A percentile compares a stretch with the other conserved stretches of the same genome.
phyloP scores from a whole-genome alignment of 2,888 invertebrate species.

The Polia nebulosa region DNA sequence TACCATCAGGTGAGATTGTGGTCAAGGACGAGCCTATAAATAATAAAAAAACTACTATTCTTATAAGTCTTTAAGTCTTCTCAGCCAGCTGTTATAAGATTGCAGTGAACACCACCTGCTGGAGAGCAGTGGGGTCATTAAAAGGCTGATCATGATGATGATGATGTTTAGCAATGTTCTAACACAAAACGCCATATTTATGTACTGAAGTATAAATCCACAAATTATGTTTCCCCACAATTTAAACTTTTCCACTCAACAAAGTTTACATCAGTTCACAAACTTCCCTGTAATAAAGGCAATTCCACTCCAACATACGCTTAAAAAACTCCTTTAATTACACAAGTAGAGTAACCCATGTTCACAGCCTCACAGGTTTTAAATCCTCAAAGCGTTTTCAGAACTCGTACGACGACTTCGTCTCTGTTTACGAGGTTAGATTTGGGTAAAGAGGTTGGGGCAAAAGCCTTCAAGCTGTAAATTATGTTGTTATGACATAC shows the following conservation, averaged over 20 bases:
- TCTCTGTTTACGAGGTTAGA: slow-evolving; percentile 58
- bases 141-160: too few species aligned
- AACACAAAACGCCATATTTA: too few species aligned
- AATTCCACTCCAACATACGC: slow-evolving; percentile 3
- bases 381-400: slow-evolving; percentile 53
- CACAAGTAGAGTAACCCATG: slow-evolving; percentile 17
- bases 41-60: too few species aligned
- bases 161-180: too few species aligned
- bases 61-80: too few species aligned
- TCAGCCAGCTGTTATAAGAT: too few species aligned
- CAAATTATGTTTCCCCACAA: not conserved
- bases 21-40: too few species aligned
- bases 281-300: slow-evolving; percentile 9
- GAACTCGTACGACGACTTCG: slow-evolving; percentile 42
- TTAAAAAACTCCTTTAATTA: slow-evolving; percentile 37
- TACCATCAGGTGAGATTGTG: too few species aligned
- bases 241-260: not conserved
- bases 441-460: slow-evolving; percentile 61
- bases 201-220: too few species aligned
- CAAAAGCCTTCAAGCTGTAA: slow-evolving; percentile 64
- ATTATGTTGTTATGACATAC: slow-evolving; percentile 72
- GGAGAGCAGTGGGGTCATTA: too few species aligned
- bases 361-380: slow-evolving; percentile 26
- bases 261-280: slow-evolving; percentile 16
- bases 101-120: too few species aligned